These are phyloP conservation scores for Netelia fuscicornis DNA, from an alignment of 2,888 invertebrate genomes.

Conservation along the genomic window DNA sequence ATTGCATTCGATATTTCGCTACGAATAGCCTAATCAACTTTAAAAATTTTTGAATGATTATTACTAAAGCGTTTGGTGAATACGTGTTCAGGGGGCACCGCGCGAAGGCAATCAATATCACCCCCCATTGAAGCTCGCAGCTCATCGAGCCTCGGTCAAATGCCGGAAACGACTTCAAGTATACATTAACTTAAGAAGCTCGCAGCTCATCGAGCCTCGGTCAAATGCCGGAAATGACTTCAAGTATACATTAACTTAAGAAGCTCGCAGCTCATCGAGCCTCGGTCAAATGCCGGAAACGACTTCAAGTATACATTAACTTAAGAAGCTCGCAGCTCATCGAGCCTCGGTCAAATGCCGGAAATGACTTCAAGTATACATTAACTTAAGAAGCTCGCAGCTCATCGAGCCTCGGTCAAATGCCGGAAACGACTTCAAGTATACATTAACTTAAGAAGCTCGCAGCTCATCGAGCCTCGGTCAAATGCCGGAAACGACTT, in stretches of 20 bases:
- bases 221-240: neutral
- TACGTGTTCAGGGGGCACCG: slow-evolving; percentile 27
- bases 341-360: neutral
- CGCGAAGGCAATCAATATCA: slow-evolving; percentile 38
- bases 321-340: neutral
- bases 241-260: no score
- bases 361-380: neutral
- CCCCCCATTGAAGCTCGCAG: neutral
- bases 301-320: neutral
- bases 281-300: neutral
- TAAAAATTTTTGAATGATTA: no score
- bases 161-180: neutral
- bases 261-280: neutral
- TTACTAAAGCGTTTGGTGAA: neutral
- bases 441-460: no score
- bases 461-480: neutral
- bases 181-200: no score
- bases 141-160: neutral
- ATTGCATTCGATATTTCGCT: no score
- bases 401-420: neutral
- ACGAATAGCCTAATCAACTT: no score
- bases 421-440: neutral
- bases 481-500: neutral
- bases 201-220: neutral
- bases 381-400: no score